These are phyloP conservation scores for Macrosoma leucophasiata DNA, from an alignment of 2,888 invertebrate genomes.

Conservation along the genomic window DNA sequence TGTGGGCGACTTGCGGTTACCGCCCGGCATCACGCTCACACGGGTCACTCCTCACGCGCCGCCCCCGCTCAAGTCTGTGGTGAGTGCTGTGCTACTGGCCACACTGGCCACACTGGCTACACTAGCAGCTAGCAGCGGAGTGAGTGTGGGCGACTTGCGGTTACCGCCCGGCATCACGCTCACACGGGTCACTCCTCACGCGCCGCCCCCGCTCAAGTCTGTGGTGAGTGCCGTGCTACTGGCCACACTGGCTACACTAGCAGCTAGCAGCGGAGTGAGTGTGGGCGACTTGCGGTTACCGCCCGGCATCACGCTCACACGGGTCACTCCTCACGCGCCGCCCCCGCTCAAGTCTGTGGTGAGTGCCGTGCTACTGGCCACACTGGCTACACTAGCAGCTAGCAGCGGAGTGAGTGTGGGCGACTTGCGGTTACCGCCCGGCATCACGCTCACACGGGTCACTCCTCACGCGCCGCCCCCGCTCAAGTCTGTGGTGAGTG, in stretches of 20 bases:
- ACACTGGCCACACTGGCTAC: too few relatives aligned
- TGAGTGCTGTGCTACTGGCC: too few relatives aligned
- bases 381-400: too few relatives aligned
- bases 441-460: constrained; percentile 86
- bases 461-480: constrained; percentile 65
- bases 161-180: constrained; percentile 89
- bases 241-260: too few relatives aligned
- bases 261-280: too few relatives aligned
- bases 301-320: constrained; percentile 87
- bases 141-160: constrained; percentile 78
- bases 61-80: constrained; percentile 56
- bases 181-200: constrained; percentile 79
- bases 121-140: too few relatives aligned
- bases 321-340: constrained; percentile 76
- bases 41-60: constrained; percentile 77
- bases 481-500: constrained; percentile 62
- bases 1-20: constrained; percentile 80
- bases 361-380: too few relatives aligned
- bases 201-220: constrained; percentile 52
- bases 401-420: too few relatives aligned
- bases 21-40: constrained; percentile 88
- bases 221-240: too few relatives aligned
- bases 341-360: constrained; percentile 60
- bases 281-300: constrained; percentile 81
- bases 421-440: constrained; percentile 82